Conservation (phyloP, 2,888 invertebrate species). For the Spisula subtruncata region DNA sequence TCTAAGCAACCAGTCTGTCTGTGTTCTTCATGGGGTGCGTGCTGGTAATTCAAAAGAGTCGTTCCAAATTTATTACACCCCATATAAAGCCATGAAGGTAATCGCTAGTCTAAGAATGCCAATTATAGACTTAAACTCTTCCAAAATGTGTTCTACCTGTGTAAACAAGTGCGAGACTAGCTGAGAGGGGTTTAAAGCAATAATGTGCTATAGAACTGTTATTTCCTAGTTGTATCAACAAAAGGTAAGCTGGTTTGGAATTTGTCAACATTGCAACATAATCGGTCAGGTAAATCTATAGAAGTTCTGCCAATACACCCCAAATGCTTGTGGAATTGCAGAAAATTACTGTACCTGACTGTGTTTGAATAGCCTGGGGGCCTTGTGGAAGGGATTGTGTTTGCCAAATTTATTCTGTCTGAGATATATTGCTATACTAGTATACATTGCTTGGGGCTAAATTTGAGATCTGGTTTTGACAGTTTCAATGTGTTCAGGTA, state of each 20-base stretch:
- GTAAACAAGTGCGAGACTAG: constrained; percentile 46
- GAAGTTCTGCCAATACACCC: constrained; percentile 61
- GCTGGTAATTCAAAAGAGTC: constrained; percentile 40
- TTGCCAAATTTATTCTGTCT: neutral
- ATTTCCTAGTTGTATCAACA: constrained; percentile 17
- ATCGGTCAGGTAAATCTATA: constrained; percentile 63
- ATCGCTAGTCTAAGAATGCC: constrained; percentile 57
- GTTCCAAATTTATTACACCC: constrained; percentile 54
- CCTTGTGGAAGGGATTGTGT: constrained; percentile 34
- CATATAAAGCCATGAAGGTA: constrained; percentile 42
- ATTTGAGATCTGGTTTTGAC: constrained; percentile 42
- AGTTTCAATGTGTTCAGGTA: constrained; percentile 46
- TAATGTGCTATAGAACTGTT: constrained; percentile 29
- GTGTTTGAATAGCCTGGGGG: constrained; percentile 36
- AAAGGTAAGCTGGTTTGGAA: constrained; percentile 36
- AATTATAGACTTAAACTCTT: constrained; percentile 52
- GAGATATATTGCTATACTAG: neutral
- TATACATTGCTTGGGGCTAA: constrained; percentile 46
- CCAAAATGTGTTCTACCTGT: constrained; percentile 58
- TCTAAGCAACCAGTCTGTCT: constrained; percentile 56
- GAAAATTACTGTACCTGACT: constrained; percentile 58
- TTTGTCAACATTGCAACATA: constrained; percentile 33
- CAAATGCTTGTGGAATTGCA: constrained; percentile 64
- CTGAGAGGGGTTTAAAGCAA: neutral
- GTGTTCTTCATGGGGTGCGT: constrained; percentile 27